A percentile compares a stretch with the other conserved stretches of the same genome.
Evolutionary conservation across 1,140 invertebrate species (phyloP).

Genomic region (Trigoniulus corallinus): DNA sequence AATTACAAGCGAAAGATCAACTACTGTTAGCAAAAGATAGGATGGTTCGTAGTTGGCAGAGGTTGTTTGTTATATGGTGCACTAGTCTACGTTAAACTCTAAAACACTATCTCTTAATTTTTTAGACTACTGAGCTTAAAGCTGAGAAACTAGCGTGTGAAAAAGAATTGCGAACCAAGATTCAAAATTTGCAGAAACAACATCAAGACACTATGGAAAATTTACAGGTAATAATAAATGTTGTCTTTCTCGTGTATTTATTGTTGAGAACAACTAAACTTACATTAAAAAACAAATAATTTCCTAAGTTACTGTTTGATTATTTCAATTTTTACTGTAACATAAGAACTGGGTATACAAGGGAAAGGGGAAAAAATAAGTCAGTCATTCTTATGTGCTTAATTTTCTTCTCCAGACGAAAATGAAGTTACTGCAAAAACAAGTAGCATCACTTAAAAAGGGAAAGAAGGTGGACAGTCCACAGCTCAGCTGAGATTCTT

Average conservation of each 20-base stretch:
- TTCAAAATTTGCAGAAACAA: conserved; percentile 59
- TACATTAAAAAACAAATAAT: too few relatives aligned
- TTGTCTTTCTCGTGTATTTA: neutral
- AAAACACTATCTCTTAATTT: too few relatives aligned
- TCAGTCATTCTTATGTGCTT: neutral
- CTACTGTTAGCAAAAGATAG: conserved; percentile 78
- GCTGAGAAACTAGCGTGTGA: conserved; percentile 77
- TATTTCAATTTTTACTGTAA: too few relatives aligned
- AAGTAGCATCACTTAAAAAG: conserved; percentile 68
- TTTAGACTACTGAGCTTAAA: conserved; percentile 79
- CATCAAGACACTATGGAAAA: conserved; percentile 59
- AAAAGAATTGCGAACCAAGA: conserved; percentile 63
- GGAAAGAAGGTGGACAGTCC: conserved; percentile 35
- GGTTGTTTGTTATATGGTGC: neutral
- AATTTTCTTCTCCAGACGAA: conserved; percentile 20
- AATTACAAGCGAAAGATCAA: conserved; percentile 64
- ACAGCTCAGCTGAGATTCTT: neutral
- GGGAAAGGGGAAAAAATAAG: too few relatives aligned
- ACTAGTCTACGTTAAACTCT: too few relatives aligned
- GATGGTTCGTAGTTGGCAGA: conserved; percentile 39
- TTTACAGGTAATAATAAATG: conserved; percentile 43
- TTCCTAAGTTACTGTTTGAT: too few relatives aligned
- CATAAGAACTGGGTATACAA: too few relatives aligned
- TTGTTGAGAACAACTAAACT: too few relatives aligned
- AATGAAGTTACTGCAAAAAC: conserved; percentile 27